phyloP scores from a whole-genome alignment of 2,113 vertebrate genomes.

The Takifugu bimaculatus region DNA sequence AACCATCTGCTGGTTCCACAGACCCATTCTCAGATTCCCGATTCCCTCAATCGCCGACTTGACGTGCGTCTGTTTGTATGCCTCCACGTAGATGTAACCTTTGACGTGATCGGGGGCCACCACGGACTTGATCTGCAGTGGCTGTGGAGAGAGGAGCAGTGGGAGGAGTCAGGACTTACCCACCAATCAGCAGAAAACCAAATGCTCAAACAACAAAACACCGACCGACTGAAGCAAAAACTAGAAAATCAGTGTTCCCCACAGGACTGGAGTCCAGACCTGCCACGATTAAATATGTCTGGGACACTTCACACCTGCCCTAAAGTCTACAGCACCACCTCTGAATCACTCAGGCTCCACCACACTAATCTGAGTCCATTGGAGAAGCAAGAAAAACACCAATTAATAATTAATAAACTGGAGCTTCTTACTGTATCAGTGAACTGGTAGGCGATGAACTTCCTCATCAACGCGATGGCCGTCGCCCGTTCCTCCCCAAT shows the following conservation, averaged over 20 bases:
- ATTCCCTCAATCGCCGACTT: constrained; percentile 94
- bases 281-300: no score
- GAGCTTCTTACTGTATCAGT: constrained; percentile 83
- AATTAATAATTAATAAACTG: background rate
- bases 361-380: no score
- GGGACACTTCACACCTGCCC: no score
- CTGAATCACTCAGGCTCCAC: no score
- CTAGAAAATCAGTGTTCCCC: no score
- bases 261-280: no score
- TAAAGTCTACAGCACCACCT: no score
- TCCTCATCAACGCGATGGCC: constrained; percentile 91
- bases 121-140: constrained; percentile 92
- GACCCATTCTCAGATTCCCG: constrained; percentile 91
- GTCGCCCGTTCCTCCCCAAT: constrained; percentile 91
- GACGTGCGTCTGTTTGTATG: constrained; percentile 96
- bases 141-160: constrained; percentile 61
- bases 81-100: constrained; percentile 94
- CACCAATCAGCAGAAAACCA: constrained; percentile 10
- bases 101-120: constrained; percentile 92
- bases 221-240: no score
- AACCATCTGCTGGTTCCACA: constrained; percentile 99
- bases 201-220: no score
- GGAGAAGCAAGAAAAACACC: no score
- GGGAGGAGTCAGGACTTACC: background rate
- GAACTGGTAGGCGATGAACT: constrained; percentile 96